A percentile compares a stretch with the other conserved stretches of the same genome.
Evolutionary conservation across 2,888 invertebrate genomes (phyloP).

Genomic region (Thysanoteuthis rhombus): DNA sequence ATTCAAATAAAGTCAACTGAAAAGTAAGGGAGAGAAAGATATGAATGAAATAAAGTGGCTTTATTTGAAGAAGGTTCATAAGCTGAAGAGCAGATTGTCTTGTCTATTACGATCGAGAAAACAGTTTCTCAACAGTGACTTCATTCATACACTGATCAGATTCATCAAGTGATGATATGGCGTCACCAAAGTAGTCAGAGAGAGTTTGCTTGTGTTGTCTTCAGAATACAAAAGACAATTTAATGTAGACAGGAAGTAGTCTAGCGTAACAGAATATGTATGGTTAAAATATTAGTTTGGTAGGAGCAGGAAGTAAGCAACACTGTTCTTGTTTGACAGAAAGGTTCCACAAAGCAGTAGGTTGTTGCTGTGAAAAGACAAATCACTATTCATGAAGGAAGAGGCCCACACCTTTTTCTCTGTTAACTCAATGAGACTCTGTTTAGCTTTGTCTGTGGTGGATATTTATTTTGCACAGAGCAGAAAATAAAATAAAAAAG

Average conservation of each 20-base stretch:
- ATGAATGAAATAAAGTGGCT: background rate
- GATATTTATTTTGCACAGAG: background rate
- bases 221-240: background rate
- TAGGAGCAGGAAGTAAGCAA: background rate
- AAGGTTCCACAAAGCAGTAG: background rate
- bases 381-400: background rate
- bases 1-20: too few relatives aligned
- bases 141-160: slow-evolving; percentile 12
- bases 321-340: background rate
- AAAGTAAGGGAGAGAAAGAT: background rate
- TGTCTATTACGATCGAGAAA: background rate
- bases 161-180: background rate
- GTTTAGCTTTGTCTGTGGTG: background rate
- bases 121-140: background rate
- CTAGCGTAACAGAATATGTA: background rate
- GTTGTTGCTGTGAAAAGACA: background rate
- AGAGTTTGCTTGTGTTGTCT: background rate
- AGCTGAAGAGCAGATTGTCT: background rate
- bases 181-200: background rate
- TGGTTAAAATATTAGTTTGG: slow-evolving; percentile 12
- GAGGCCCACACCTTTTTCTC: background rate
- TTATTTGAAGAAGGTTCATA: background rate
- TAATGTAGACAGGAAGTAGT: background rate
- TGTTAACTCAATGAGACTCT: background rate
- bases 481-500: background rate